phyloP scores from a whole-genome alignment of 2,888 invertebrate genomes.

The Pycnomerus fuliginosus region DNA sequence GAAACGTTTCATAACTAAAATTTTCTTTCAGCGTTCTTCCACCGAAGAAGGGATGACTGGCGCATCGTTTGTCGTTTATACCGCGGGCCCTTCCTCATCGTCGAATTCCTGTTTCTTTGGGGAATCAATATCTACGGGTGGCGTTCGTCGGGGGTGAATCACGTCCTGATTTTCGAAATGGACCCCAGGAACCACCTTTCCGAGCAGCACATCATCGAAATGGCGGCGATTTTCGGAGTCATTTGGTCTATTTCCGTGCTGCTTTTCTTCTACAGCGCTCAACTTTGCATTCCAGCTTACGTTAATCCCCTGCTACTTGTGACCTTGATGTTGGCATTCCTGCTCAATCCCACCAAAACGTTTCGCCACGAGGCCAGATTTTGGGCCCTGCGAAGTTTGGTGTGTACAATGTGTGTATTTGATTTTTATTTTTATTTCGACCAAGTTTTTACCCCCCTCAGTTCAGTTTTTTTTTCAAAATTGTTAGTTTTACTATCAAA shows the following conservation, averaged over 20 bases:
- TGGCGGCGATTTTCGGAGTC: conserved; percentile 90
- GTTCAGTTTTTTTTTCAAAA: no score
- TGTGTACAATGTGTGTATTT: conserved; percentile 53
- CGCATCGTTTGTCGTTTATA: conserved; percentile 89
- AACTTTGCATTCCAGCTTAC: conserved; percentile 87
- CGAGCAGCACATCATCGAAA: conserved; percentile 93
- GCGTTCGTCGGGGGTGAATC: conserved; percentile 96
- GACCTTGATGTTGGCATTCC: conserved; percentile 77
- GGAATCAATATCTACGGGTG: conserved; percentile 97
- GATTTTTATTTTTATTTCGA: conserved; percentile 6
- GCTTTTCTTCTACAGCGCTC: conserved; percentile 76
- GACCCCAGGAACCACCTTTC: conserved; percentile 93
- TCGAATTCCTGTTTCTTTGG: conserved; percentile 90
- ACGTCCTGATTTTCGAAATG: conserved; percentile 95
- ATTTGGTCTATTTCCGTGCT: conserved; percentile 92
- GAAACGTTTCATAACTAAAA: no score
- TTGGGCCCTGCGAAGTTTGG: conserved; percentile 89
- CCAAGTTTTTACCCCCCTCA: no score
- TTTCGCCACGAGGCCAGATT: conserved; percentile 91
- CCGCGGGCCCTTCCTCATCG: conserved; percentile 88
- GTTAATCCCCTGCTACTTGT: conserved; percentile 86
- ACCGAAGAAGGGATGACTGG: conserved; percentile 70
- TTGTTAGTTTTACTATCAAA: no score
- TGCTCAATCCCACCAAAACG: conserved; percentile 90
- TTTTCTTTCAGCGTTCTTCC: conserved; percentile 69